Percentiles rank a stretch among this genome's conserved stretches.
Evolutionary conservation across 2,113 vertebrate genomes (phyloP).

Genomic region (Hypanus sabinus): DNA sequence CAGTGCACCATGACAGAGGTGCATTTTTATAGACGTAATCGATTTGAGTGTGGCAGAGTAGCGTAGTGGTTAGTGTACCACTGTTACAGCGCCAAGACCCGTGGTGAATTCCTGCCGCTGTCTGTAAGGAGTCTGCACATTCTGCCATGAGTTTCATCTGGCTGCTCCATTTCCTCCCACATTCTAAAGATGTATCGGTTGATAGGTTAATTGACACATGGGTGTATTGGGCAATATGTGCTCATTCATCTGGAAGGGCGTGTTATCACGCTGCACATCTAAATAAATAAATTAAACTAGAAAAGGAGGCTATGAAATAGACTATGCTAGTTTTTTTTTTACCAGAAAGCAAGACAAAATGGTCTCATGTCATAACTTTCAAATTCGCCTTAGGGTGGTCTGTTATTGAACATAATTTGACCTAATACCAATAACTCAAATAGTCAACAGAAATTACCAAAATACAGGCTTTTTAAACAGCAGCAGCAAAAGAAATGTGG

Average conservation of each 20-base stretch:
- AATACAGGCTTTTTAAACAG: background rate
- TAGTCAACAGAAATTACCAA: background rate
- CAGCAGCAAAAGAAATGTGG: background rate
- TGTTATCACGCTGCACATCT: no score
- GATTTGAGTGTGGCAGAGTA: no score
- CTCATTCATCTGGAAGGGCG: no score
- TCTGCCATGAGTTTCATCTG: no score
- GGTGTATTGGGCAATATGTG: no score
- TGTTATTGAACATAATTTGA: background rate
- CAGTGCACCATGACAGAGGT: background rate
- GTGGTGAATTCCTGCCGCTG: no score
- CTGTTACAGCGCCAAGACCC: no score
- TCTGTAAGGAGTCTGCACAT: no score
- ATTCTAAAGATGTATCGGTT: no score
- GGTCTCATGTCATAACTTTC: background rate
- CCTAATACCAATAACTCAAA: background rate
- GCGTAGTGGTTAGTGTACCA: no score
- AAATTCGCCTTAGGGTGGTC: background rate
- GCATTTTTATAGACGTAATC: background rate
- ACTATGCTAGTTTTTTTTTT: background rate
- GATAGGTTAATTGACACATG: no score
- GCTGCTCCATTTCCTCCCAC: no score
- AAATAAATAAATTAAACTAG: background rate
- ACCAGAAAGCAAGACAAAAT: background rate
- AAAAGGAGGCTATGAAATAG: background rate